Evolutionary conservation across 2,888 invertebrate genomes (phyloP), one percentile per base, ranked within the genome.

Genomic region (Artemia sinica): DNA sequence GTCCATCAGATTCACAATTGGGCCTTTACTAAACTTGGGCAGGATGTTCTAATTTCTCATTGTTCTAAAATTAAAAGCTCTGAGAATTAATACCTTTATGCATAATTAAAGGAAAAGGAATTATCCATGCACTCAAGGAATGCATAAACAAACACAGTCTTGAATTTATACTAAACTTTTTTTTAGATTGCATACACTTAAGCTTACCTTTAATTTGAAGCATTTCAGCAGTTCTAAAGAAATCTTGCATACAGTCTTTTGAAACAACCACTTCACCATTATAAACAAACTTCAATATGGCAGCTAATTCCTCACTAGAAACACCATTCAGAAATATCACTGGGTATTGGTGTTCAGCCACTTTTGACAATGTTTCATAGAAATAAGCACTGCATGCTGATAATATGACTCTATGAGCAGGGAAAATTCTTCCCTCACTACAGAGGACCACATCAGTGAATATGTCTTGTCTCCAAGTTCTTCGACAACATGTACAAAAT

Each of bases 371-470:
- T 58, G 67, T 70, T 50, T 81, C 81, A 72, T 80, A 78, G 76
- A 91, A 90, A 76, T 89, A 91, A 73, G 83, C 84, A 75, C 90
- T 90, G 76, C 90, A 91, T 8, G 89, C 89, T 0, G 89, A 88
- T 41, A 91, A 80, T 68, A 91, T 82, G 81, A 90, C 86, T 81
- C 87, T 89, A 76, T 91, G 91, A 58, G 90, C 90, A 75, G 85
- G 85, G 73, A 91, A 86, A 79, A 86, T 85, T 71, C 86, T 85
- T 72, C 90, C 90, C 77, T 90, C 90, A 76, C 89, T 89, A 77
- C 88, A 87, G 72, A 91, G 80, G 71, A 89, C 91, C 69, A 90
- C 90, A 81, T 91, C 91, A 69, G 89, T 88, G 72, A 90, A 83
- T 73, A 81, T 80, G 73, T 81, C 81, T 72, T 81, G 80, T 50